Base-by-base conservation (phyloP, 2,113 vertebrate species). In the Trematocara unimaculatum region DNA sequence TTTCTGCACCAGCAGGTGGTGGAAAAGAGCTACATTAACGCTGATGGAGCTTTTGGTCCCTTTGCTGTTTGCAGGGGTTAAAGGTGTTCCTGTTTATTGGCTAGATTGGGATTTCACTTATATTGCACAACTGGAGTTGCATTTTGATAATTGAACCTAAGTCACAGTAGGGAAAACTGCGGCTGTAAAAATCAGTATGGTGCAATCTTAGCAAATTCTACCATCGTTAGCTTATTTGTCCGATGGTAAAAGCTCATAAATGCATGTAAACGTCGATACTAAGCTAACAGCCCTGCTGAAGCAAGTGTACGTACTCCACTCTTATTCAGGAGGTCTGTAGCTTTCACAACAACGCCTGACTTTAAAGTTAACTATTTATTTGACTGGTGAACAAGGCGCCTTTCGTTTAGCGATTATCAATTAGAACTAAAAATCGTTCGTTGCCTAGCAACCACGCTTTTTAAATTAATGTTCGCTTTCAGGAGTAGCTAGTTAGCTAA, bases 391-490 rank as follows among this genome's bases (percentile, higher is more conserved):
- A 67, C 35, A 8, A 20, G 18, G 33, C 33, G 17, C 20, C 33
- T 38, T 38, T 64, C 60, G 10, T 64, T 29, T 58, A 38, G 33
- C n/a, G 8, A 14, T 26, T 31, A 35, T 18, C 35, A 82, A 40
- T 23, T 42, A 15, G 35, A 42, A 70, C 64, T 40, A 20, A 35
- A n/a, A 62, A 51, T 23, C 33, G 4, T 31, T 14, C 9, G 89
- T 92, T 90, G 84, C 89, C 54, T 89, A 87, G 89, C 89, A 90
- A 90, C 89, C 55, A 8, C 0, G 26, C 79, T 82, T 82, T 89
- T 84, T 84, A 1, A 40, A 42, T 20, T 51, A 79, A 58, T 4
- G 3, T 31, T 4, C 29, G 17, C 7, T n/a, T 26, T 3, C 5
- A 7, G 3, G 14, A 29, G 29, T 11, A 33, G 55, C 45, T 49